phyloP scores from a whole-genome alignment of 2,888 invertebrate species.

The Geotrupes spiniger region DNA sequence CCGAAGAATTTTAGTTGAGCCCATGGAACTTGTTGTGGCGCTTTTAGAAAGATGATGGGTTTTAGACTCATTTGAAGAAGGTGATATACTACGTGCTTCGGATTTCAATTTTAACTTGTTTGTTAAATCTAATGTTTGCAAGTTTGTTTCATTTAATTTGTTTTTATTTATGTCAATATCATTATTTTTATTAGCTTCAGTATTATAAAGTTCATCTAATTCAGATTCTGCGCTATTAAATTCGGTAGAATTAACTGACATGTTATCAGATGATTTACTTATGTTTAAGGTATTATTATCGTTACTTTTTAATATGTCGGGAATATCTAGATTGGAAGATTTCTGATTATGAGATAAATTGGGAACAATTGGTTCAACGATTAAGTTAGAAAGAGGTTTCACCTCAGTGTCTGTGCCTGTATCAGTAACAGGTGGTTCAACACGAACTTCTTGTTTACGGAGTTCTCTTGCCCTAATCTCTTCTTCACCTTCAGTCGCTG shows the following conservation, averaged over 20 bases:
- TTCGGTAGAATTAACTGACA: slow-evolving; percentile 40
- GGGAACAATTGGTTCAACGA: slow-evolving; percentile 20
- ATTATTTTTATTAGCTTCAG: slow-evolving; percentile 14
- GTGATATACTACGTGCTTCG: neutral
- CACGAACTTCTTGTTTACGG: slow-evolving; percentile 65
- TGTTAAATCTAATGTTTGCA: slow-evolving; percentile 8
- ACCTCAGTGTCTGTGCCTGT: slow-evolving; percentile 70
- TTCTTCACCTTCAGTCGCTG: slow-evolving; percentile 71
- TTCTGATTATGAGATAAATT: slow-evolving; percentile 12
- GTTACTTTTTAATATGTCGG: slow-evolving; percentile 17
- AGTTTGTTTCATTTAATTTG: slow-evolving; percentile 10
- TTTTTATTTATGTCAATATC: slow-evolving; percentile 1
- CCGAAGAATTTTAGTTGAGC: slow-evolving; percentile 28
- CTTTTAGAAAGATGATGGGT: slow-evolving; percentile 13
- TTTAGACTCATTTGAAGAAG: neutral
- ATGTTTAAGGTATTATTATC: slow-evolving; percentile 25
- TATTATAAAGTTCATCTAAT: slow-evolving; percentile 32
- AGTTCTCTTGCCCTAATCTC: slow-evolving; percentile 66
- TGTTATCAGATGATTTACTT: slow-evolving; percentile 40
- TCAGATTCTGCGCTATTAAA: slow-evolving; percentile 48
- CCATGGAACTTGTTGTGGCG: slow-evolving; percentile 22
- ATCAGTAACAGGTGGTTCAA: slow-evolving; percentile 61
- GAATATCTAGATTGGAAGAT: slow-evolving; percentile 5
- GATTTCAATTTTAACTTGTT: slow-evolving; percentile 2
- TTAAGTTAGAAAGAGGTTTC: slow-evolving; percentile 47